Conservation (phyloP, 2,888 invertebrate genomes). For the Drosophila paracracens region DNA sequence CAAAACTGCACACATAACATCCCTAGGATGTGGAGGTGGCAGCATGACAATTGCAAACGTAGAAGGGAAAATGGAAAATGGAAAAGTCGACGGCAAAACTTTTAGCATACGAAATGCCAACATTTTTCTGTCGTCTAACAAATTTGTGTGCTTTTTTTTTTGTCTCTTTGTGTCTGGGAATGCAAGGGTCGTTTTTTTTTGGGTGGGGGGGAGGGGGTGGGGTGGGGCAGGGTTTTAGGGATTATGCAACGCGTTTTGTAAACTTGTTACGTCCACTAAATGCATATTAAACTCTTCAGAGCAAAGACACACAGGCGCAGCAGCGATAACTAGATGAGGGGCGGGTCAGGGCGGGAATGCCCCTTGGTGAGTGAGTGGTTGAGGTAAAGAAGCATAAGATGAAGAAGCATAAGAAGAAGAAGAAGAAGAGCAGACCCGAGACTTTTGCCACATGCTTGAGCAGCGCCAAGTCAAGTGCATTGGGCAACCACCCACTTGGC, state of each 20-base stretch:
- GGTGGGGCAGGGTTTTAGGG: neutral
- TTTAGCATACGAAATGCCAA: constrained; percentile 32
- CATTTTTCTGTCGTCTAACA: constrained; percentile 16
- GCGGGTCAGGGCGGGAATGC: neutral
- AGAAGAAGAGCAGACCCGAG: constrained; percentile 11
- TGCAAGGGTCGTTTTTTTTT: neutral
- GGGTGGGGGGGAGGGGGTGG: neutral
- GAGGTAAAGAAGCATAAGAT: neutral
- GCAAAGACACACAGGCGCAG: neutral
- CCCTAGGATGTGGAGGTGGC: neutral
- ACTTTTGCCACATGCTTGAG: constrained; percentile 59
- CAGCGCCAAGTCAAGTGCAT: constrained; percentile 75
- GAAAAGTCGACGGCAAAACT: constrained; percentile 28
- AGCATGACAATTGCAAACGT: constrained; percentile 8
- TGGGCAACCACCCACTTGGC: constrained; percentile 52
- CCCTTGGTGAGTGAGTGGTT: neutral
- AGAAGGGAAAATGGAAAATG: constrained; percentile 28
- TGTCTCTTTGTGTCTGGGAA: constrained; percentile 12
- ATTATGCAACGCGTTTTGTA: constrained; percentile 66
- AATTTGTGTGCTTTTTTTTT: neutral
- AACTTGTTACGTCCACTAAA: constrained; percentile 78
- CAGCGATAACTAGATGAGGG: neutral
- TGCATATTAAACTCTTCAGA: constrained; percentile 77
- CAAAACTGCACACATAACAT: constrained; percentile 19
- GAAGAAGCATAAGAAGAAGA: neutral